These are phyloP conservation scores for Gnatocerus cornutus DNA, from an alignment of 2,888 invertebrate genomes.

Conservation along the genomic window DNA sequence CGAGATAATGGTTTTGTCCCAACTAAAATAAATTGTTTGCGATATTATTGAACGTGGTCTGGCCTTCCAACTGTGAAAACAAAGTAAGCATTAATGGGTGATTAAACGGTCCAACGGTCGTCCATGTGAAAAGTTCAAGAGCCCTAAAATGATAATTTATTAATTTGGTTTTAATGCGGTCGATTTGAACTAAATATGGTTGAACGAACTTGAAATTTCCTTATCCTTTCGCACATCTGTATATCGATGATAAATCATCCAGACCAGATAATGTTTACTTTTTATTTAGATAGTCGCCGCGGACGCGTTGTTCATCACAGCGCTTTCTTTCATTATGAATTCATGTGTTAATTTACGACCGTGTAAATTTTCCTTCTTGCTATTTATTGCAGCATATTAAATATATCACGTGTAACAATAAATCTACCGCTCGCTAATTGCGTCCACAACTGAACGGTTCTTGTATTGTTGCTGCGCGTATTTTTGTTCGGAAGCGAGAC, in stretches of 20 bases:
- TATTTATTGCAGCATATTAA: slow-evolving; percentile 34
- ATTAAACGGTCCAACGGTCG: slow-evolving; percentile 14
- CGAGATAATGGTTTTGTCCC: no score
- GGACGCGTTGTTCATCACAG: slow-evolving; percentile 12
- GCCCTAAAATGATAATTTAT: slow-evolving; percentile 33
- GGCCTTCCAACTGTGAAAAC: not conserved
- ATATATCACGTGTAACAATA: slow-evolving; percentile 32
- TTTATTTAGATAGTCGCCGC: not conserved
- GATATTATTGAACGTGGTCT: not conserved
- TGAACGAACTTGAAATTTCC: slow-evolving; percentile 28
- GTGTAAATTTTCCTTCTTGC: slow-evolving; percentile 37
- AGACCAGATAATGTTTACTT: slow-evolving; percentile 30
- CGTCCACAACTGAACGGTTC: slow-evolving; percentile 15
- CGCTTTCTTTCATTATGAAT: slow-evolving; percentile 40
- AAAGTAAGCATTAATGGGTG: not conserved
- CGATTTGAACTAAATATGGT: slow-evolving; percentile 27
- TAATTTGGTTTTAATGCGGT: slow-evolving; percentile 28
- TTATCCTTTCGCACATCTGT: slow-evolving; percentile 9
- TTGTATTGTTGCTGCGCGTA: slow-evolving; percentile 7
- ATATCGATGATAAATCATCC: slow-evolving; percentile 21
- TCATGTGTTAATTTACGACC: slow-evolving; percentile 40
- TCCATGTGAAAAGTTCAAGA: slow-evolving; percentile 19
- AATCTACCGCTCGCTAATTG: slow-evolving; percentile 27
- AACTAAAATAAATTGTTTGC: no score
- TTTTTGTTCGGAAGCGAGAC: slow-evolving; percentile 14